Percentiles rank a stretch among this genome's conserved stretches.
These are phyloP conservation scores for Aegithalos caudatus DNA, from an alignment of 2,113 vertebrate genomes.

Conservation along the genomic window DNA sequence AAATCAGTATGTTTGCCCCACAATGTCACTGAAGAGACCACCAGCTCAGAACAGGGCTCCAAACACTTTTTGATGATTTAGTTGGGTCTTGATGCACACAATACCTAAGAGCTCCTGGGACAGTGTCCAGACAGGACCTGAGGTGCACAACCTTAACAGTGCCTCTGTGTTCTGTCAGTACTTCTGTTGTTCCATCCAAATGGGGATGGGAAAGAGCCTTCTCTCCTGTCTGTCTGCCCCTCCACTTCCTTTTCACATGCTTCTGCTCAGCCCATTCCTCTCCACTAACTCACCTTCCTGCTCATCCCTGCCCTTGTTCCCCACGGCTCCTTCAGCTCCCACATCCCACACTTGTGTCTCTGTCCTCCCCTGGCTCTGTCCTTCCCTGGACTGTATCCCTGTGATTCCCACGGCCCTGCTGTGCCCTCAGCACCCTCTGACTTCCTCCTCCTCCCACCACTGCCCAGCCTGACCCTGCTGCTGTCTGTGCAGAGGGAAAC, in stretches of 20 bases:
- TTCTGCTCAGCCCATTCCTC: not conserved
- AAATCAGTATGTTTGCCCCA: not conserved
- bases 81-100: not conserved
- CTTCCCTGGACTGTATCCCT: too few species aligned
- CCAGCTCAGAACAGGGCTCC: not conserved
- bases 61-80: not conserved
- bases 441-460: constrained; percentile 14
- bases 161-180: not conserved
- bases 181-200: not conserved
- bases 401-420: not conserved
- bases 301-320: not conserved
- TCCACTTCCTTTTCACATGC: not conserved
- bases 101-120: not conserved
- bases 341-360: not conserved
- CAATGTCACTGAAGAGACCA: not conserved
- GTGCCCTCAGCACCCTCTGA: not conserved
- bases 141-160: not conserved
- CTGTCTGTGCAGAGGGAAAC: not conserved
- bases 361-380: not conserved
- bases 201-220: not conserved
- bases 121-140: not conserved
- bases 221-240: not conserved
- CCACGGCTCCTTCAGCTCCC: not conserved
- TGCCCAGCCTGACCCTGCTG: not conserved
- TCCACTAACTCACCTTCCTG: not conserved